Percentiles rank a stretch among this genome's conserved stretches.
Evolutionary conservation across 2,888 invertebrate species (phyloP).

Genomic region (Hedychridium roseum): DNA sequence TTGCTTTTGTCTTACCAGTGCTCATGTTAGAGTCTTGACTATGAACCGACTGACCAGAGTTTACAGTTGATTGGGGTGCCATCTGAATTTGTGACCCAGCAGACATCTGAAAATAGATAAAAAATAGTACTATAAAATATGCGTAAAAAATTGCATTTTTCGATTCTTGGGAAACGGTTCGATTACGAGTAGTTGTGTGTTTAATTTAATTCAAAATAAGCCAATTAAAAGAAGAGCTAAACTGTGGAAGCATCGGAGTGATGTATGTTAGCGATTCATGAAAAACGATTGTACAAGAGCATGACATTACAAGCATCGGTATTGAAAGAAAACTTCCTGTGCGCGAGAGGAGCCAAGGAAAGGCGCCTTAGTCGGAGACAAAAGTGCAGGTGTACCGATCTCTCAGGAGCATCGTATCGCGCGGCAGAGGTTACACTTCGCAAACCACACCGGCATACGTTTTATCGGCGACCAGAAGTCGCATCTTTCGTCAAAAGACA

Average conservation of each 20-base stretch:
- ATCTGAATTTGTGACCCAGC: conserved; percentile 97
- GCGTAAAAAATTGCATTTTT: conserved; percentile 18
- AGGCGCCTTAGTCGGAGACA: too few relatives aligned
- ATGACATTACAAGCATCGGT: too few relatives aligned
- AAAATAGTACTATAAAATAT: conserved; percentile 11
- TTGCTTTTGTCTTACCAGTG: conserved; percentile 76
- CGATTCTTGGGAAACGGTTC: neutral
- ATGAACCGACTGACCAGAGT: conserved; percentile 83
- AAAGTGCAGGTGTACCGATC: too few relatives aligned
- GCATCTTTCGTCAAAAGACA: conserved; percentile 29
- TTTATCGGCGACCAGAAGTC: conserved; percentile 21
- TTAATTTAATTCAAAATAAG: conserved; percentile 12
- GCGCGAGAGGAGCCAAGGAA: conserved; percentile 7
- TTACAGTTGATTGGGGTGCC: conserved; percentile 93
- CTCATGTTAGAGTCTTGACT: conserved; percentile 98
- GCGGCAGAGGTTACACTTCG: conserved; percentile 33
- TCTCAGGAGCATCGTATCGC: conserved; percentile 1
- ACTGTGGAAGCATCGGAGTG: conserved; percentile 19
- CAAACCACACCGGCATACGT: conserved; percentile 27
- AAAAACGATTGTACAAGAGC: too few relatives aligned
- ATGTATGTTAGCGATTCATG: too few relatives aligned
- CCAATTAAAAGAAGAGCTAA: conserved; percentile 8
- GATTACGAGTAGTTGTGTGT: neutral
- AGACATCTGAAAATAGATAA: conserved; percentile 79
- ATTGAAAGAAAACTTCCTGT: too few relatives aligned